Evolutionary conservation across 2,888 invertebrate species (phyloP), one percentile per base, ranked within the genome.

Genomic region (Orthonevra nobilis): DNA sequence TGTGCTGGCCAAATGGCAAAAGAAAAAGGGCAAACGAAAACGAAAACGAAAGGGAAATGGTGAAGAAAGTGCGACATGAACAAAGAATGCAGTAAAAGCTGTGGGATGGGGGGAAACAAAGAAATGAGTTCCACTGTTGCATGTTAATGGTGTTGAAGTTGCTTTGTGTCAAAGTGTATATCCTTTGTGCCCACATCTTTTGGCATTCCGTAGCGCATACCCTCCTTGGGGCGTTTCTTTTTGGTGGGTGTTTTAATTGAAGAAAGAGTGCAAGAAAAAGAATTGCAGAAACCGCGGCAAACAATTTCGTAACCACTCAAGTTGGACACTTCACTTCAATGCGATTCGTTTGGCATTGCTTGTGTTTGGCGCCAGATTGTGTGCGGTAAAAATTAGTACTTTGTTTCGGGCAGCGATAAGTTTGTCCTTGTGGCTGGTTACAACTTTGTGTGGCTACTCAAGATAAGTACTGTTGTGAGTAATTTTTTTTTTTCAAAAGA

Each of bases 101-200:
- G 9, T 2, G 30, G 17, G 1, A 9, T 3, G 12, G 34, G 38
- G 20, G 14, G 10, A 17, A 28, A 48, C 12, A 23, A 14, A 42
- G 40, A 32, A 32, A 9, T 50, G 38, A 66, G 61, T 64, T 50
- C 32, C 68, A 60, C 58, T 66, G 64, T 66, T 70, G 70, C 70
- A 77, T 70, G 64, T 70, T 52, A 66, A 77, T 72, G 64, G 77
- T 54, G 77, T 64, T 70, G 52, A 70, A 46, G 77, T 70, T 70
- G 38, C 20, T 54, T 74, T 74, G 50, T 66, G 52, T 64, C 52
- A 69, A 63, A 63, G 63, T 69, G 69, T 40, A 64, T 64, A 70
- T 77, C 52, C 70, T 72, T 64, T 70, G 58, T 77, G 36, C 50
- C 44, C 52, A 60, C 64, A 63, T 63, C 61, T 70, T 63, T 30